Percentiles rank a stretch among this genome's conserved stretches.
Evolutionary conservation across 1,140 invertebrate species (phyloP).

Genomic region (Zophobas atratus): DNA sequence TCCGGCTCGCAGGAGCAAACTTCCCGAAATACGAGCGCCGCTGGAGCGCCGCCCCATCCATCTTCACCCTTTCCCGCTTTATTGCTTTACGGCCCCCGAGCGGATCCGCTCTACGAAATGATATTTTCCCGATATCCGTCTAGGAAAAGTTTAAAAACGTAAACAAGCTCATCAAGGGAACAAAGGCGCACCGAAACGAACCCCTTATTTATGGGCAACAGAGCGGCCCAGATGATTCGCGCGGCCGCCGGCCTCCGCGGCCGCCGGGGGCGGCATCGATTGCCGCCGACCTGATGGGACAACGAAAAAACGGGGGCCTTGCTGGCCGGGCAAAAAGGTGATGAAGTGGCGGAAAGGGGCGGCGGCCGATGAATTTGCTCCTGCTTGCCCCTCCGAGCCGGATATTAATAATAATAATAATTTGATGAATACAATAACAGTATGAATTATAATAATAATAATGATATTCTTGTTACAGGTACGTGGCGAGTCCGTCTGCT

Average conservation of each 20-base stretch:
- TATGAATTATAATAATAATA: too few relatives aligned
- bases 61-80: conserved; percentile 6
- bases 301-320: neutral
- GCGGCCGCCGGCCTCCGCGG: neutral
- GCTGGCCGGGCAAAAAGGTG: neutral
- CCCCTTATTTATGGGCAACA: conserved; percentile 36
- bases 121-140: conserved; percentile 39
- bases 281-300: neutral
- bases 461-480: too few relatives aligned
- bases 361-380: too few relatives aligned
- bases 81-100: conserved; percentile 33
- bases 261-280: neutral
- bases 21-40: too few relatives aligned
- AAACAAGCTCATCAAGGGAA: conserved; percentile 42
- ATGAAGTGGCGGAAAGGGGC: neutral
- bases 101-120: conserved; percentile 30
- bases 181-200: conserved; percentile 26
- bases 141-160: conserved; percentile 30
- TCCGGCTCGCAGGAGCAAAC: too few relatives aligned
- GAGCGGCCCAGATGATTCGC: neutral
- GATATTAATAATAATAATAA: too few relatives aligned
- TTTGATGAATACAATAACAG: too few relatives aligned
- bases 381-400: too few relatives aligned
- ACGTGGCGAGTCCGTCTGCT: too few relatives aligned
- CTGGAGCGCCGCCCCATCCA: neutral